These are phyloP conservation scores for Vandiemenella viatica DNA, from an alignment of 2,888 invertebrate species.

Conservation along the genomic window DNA sequence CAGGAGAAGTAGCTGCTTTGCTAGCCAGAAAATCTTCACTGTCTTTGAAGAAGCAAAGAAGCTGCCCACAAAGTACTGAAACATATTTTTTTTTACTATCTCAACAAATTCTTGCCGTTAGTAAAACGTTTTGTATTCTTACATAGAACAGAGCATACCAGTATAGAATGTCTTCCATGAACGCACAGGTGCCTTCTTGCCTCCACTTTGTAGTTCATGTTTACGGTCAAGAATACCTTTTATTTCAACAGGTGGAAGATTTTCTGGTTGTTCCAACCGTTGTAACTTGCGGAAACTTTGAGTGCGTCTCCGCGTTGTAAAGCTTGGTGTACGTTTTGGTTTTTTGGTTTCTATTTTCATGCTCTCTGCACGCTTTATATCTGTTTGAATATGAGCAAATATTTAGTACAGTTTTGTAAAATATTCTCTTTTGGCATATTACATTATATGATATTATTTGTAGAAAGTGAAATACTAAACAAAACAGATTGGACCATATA, in stretches of 20 bases:
- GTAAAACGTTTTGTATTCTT: background rate
- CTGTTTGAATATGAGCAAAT: no score
- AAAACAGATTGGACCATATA: no score
- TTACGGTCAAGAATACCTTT: constrained; percentile 86
- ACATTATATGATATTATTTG: no score
- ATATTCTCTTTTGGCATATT: no score
- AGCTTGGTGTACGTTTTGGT: constrained; percentile 82
- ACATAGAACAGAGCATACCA: constrained; percentile 21
- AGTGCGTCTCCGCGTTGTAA: constrained; percentile 79
- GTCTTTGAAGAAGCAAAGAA: constrained; percentile 95
- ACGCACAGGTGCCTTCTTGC: constrained; percentile 84
- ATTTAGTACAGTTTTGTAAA: no score
- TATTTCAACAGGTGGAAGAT: constrained; percentile 77
- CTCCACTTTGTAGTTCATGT: constrained; percentile 84
- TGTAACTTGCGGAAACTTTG: constrained; percentile 70
- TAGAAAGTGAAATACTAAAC: no score
- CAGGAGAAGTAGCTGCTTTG: constrained; percentile 75
- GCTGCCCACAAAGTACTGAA: constrained; percentile 81
- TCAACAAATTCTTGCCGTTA: no score
- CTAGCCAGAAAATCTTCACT: constrained; percentile 77
- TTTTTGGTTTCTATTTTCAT: constrained; percentile 71
- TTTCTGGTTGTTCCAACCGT: constrained; percentile 37
- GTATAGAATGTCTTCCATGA: constrained; percentile 93
- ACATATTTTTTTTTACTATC: constrained; percentile 2
- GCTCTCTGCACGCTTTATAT: constrained; percentile 72